Evolutionary conservation across 2,797 vertebrate genomes (phyloP).

Genomic region (Brotula barbata): DNA sequence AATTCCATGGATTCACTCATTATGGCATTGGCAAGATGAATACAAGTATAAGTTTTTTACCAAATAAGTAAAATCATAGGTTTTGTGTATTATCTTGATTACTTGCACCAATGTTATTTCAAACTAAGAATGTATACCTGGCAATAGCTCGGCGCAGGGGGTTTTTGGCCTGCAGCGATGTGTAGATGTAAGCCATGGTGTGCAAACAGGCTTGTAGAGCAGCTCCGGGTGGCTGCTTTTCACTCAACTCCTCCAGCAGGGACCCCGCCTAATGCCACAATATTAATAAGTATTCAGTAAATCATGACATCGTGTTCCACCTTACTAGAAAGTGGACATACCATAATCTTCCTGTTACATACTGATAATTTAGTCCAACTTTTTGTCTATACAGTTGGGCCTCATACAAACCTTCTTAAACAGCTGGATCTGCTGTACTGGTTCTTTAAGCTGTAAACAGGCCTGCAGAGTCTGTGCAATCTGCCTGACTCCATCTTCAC

Average conservation of each 20-base stretch:
- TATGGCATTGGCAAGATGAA: too few relatives aligned
- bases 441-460: conserved; percentile 81
- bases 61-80: too few relatives aligned
- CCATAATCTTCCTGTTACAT: too few relatives aligned
- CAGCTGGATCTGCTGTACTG: conserved; percentile 89
- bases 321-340: too few relatives aligned
- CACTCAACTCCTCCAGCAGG: conserved; percentile 78
- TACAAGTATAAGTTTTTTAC: too few relatives aligned
- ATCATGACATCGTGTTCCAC: too few relatives aligned
- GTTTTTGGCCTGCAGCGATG: conserved; percentile 85
- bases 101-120: background rate
- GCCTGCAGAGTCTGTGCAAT: conserved; percentile 83
- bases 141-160: conserved; percentile 88
- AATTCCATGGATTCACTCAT: too few relatives aligned
- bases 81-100: background rate
- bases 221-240: conserved; percentile 58
- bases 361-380: too few relatives aligned
- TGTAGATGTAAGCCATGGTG: conserved; percentile 82
- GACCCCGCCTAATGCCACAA: conserved; percentile 75
- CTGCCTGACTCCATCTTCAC: conserved; percentile 72
- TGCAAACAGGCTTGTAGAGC: conserved; percentile 81
- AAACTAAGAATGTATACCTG: conserved; percentile 77
- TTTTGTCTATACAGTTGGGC: background rate
- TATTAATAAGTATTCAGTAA: too few relatives aligned
- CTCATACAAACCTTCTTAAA: conserved; percentile 86